Conservation (phyloP, 1,140 invertebrate genomes). For the Lucilia cuprina region DNA sequence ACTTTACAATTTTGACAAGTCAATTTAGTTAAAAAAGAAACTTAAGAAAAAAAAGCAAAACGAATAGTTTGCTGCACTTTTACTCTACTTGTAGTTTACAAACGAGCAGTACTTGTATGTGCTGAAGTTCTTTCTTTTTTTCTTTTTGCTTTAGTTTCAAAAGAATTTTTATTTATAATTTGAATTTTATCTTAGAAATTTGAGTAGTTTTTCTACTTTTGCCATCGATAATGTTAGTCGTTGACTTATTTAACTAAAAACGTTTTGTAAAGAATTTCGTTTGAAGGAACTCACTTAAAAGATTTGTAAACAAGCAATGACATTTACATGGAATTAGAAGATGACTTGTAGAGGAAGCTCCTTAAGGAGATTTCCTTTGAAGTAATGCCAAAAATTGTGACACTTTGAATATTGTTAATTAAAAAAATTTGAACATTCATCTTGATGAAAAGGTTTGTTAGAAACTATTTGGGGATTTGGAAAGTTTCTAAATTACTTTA, state of each 20-base stretch:
- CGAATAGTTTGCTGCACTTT: neutral
- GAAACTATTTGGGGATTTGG: no score
- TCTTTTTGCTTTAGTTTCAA: neutral
- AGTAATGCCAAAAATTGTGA: no score
- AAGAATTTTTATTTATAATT: constrained; percentile 8
- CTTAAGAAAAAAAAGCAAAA: neutral
- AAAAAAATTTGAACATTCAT: no score
- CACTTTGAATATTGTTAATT: no score
- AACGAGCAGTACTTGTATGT: neutral
- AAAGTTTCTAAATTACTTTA: no score
- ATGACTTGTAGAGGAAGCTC: no score
- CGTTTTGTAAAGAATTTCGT: neutral
- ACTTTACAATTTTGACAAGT: neutral
- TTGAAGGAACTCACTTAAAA: neutral
- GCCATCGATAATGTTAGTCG: neutral
- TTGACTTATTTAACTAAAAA: neutral
- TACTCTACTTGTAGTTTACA: neutral
- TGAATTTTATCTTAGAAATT: neutral
- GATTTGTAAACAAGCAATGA: no score
- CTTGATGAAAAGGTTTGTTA: no score
- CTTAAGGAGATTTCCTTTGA: no score
- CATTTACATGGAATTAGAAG: no score
- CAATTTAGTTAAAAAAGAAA: neutral
- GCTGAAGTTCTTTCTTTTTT: neutral
- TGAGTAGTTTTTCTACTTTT: neutral